phyloP scores from a whole-genome alignment of 2,888 invertebrate species.

The Dasysyrphus tricinctus region DNA sequence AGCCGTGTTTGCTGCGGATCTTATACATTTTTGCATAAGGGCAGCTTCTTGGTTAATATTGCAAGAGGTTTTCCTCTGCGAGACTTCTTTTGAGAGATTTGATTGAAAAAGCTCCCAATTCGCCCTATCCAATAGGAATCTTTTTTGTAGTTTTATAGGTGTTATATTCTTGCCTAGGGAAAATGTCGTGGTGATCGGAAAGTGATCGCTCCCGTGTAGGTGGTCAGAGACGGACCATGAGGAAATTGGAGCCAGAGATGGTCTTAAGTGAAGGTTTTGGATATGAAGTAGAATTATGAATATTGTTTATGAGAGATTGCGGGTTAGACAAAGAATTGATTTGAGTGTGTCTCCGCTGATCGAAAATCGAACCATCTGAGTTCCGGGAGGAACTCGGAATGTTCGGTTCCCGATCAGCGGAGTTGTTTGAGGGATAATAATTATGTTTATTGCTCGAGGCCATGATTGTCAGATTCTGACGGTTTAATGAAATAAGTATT shows the following conservation, averaged over 20 bases:
- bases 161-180: background rate
- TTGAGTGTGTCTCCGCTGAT: too few relatives aligned
- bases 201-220: conserved; percentile 34
- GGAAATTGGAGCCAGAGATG: background rate
- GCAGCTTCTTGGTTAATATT: background rate
- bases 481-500: too few relatives aligned
- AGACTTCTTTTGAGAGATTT: background rate
- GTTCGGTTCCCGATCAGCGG: too few relatives aligned
- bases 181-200: conserved; percentile 11
- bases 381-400: too few relatives aligned
- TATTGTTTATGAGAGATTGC: too few relatives aligned
- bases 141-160: background rate
- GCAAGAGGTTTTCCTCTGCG: background rate
- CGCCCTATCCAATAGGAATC: conserved; percentile 13
- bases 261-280: too few relatives aligned
- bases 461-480: too few relatives aligned
- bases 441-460: too few relatives aligned
- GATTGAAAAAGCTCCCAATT: background rate
- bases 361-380: too few relatives aligned
- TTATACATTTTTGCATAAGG: background rate
- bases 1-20: background rate
- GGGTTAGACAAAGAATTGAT: too few relatives aligned
- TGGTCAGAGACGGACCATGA: conserved; percentile 1
- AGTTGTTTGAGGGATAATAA: too few relatives aligned
- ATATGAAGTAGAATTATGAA: too few relatives aligned